phyloP scores from a whole-genome alignment of 2,113 vertebrate genomes.

The Numenius arquata region DNA sequence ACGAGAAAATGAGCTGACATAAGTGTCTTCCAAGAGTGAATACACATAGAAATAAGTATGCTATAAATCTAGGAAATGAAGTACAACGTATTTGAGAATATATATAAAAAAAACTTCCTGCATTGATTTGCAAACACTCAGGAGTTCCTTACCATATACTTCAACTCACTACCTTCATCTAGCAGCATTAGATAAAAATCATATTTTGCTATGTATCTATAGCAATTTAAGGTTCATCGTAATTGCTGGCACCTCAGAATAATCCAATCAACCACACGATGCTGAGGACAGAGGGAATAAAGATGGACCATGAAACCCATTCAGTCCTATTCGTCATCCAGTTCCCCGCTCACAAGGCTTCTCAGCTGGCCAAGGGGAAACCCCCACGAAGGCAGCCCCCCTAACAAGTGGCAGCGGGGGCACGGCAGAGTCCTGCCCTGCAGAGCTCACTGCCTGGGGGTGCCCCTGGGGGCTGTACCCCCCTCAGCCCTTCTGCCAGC shows the following conservation, averaged over 20 bases:
- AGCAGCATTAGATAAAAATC: neutral
- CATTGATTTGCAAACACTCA: neutral
- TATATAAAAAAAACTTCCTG: neutral
- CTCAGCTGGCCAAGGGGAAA: accelerated
- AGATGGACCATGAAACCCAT: neutral
- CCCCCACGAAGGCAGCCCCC: neutral
- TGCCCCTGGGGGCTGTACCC: neutral
- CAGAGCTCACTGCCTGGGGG: too few species aligned
- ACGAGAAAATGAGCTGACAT: neutral
- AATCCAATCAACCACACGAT: neutral
- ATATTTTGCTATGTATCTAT: neutral
- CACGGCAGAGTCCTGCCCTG: neutral
- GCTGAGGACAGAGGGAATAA: neutral
- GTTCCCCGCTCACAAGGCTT: neutral
- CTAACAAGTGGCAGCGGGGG: accelerated
- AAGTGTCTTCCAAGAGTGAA: neutral
- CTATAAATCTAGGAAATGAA: neutral
- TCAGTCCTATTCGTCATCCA: neutral
- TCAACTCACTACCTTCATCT: neutral
- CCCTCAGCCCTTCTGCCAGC: neutral
- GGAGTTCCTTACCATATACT: neutral
- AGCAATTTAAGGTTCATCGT: neutral
- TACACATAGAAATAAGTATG: neutral
- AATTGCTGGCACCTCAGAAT: neutral
- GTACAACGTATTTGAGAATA: neutral